A percentile compares a stretch with the other conserved stretches of the same genome.
These are phyloP conservation scores for Tetragonula clypearis DNA, from an alignment of 1,140 invertebrate species.

Conservation along the genomic window DNA sequence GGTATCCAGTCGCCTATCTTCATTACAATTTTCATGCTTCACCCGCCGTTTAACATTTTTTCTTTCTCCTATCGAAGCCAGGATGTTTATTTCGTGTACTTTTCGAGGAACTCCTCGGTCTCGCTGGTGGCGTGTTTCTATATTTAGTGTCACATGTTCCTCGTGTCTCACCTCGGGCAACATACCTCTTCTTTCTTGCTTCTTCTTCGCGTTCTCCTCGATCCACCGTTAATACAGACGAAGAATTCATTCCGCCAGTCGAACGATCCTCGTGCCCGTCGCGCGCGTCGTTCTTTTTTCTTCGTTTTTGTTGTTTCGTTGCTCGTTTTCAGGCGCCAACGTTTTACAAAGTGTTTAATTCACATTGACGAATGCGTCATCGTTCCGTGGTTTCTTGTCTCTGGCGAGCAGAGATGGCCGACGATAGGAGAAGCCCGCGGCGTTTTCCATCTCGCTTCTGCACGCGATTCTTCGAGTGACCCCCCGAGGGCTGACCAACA, in stretches of 20 bases:
- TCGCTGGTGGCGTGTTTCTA: conserved; percentile 49
- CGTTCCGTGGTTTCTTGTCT: conserved; percentile 2
- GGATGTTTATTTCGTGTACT: conserved; percentile 45
- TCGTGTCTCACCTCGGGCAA: conserved; percentile 54
- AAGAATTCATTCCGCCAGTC: not conserved
- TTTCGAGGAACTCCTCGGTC: conserved; percentile 50
- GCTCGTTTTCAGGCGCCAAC: not conserved
- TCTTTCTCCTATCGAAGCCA: conserved; percentile 15
- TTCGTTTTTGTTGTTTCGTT: not conserved
- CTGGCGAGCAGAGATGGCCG: not conserved
- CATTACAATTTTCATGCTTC: not conserved
- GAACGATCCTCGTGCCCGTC: too few relatives aligned
- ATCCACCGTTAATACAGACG: not conserved
- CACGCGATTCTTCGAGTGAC: conserved; percentile 30
- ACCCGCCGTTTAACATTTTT: not conserved
- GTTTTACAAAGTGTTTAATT: conserved; percentile 17
- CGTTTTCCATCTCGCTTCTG: not conserved
- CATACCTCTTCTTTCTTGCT: conserved; percentile 16
- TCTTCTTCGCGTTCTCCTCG: conserved; percentile 24
- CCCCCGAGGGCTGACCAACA: conserved; percentile 46
- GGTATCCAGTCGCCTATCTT: not conserved
- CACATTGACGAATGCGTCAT: conserved; percentile 30
- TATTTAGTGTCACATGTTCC: conserved; percentile 65
- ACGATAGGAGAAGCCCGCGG: conserved; percentile 14
- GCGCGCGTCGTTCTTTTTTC: not conserved